Evolutionary conservation across 2,113 vertebrate genomes (phyloP).

Genomic region (Cyphomyrus plagiostoma): DNA sequence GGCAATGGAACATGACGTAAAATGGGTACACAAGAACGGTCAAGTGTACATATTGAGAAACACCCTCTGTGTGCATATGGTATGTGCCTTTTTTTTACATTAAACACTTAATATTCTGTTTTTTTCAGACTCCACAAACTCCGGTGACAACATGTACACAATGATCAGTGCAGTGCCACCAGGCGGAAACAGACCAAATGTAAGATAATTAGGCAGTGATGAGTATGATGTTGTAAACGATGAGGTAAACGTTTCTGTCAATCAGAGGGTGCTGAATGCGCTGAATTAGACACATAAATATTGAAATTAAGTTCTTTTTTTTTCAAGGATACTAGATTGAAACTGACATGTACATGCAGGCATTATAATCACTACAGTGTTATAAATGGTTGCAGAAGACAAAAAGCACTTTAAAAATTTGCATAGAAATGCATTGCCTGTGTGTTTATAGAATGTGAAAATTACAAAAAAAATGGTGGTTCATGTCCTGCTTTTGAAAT

Average conservation of each 20-base stretch:
- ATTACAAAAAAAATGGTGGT: not conserved
- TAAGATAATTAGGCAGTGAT: slow-evolving; percentile 51
- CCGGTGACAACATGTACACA: slow-evolving; percentile 98
- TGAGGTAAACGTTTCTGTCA: not conserved
- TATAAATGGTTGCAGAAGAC: not conserved
- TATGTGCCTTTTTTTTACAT: not conserved
- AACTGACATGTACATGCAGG: not conserved
- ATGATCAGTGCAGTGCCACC: slow-evolving; percentile 94
- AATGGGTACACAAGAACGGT: not conserved
- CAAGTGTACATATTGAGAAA: not conserved
- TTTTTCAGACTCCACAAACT: slow-evolving; percentile 92
- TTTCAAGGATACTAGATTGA: not conserved
- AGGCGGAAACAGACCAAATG: slow-evolving; percentile 88
- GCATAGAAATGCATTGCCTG: not conserved
- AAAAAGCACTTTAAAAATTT: not conserved
- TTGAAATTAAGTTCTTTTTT: not conserved
- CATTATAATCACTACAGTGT: not conserved
- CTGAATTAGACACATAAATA: not conserved
- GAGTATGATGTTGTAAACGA: not conserved
- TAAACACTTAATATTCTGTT: slow-evolving; percentile 21
- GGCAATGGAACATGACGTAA: not conserved
- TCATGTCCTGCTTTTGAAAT: not conserved
- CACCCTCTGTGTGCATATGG: not conserved
- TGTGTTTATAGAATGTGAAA: not conserved
- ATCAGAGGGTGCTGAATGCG: not conserved